phyloP scores from a whole-genome alignment of 2,797 vertebrate genomes.

The Ibycter americanus region DNA sequence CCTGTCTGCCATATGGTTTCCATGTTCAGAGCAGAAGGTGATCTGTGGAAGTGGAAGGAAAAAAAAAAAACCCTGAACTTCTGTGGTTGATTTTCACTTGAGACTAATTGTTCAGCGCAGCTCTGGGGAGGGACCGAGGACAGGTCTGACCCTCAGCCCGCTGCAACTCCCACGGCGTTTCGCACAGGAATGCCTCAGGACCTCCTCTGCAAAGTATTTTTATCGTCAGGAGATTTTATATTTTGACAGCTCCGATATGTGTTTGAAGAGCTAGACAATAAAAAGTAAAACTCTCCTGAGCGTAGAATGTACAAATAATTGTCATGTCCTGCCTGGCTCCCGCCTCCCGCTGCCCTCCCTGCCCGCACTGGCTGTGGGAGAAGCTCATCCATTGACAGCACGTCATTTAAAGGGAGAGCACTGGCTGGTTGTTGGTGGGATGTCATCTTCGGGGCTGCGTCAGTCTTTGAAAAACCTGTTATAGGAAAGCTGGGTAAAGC shows the following conservation, averaged over 20 bases:
- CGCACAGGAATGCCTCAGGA: background rate
- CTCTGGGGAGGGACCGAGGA: background rate
- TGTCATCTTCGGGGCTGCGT: rapidly evolving
- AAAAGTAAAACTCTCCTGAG: background rate
- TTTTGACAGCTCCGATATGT: background rate
- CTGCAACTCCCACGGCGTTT: background rate
- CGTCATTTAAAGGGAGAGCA: rapidly evolving
- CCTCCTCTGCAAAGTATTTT: background rate
- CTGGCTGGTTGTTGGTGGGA: background rate
- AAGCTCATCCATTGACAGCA: rapidly evolving
- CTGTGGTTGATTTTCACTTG: conserved; percentile 50
- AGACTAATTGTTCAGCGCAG: conserved; percentile 21
- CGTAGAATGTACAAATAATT: background rate
- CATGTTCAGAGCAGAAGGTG: conserved; percentile 71
- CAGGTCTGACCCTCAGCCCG: background rate
- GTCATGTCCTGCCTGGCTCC: background rate
- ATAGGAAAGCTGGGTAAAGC: background rate
- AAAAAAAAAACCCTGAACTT: background rate
- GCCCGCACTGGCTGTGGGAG: background rate
- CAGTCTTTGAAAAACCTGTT: background rate
- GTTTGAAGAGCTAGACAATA: background rate
- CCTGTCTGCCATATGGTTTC: conserved; percentile 73
- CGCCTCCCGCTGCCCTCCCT: background rate
- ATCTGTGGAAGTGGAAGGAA: conserved; percentile 19
- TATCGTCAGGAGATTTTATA: background rate